Evolutionary conservation across 2,888 invertebrate genomes (phyloP).

Genomic region (Incurvaria masculella): DNA sequence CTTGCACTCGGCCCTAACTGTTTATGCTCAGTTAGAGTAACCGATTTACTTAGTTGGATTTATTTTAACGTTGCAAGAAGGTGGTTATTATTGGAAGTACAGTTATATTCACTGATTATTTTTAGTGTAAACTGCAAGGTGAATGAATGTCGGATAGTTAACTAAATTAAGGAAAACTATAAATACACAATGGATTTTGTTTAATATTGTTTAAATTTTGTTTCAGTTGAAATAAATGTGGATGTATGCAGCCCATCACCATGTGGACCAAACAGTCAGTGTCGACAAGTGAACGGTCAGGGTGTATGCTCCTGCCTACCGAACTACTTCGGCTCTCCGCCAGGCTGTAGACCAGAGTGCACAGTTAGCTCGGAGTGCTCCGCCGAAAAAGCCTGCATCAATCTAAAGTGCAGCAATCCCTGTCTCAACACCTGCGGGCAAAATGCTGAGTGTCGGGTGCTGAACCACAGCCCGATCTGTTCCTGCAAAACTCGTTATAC

Average conservation of each 20-base stretch:
- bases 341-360: slow-evolving; percentile 76
- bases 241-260: slow-evolving; percentile 71
- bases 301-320: slow-evolving; percentile 74
- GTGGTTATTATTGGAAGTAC: too few relatives aligned
- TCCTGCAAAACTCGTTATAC: slow-evolving; percentile 60
- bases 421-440: slow-evolving; percentile 69
- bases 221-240: too few relatives aligned
- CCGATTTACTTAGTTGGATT: too few relatives aligned
- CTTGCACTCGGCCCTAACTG: too few relatives aligned
- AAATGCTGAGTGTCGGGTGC: slow-evolving; percentile 67
- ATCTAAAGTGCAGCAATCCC: slow-evolving; percentile 74
- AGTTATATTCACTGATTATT: too few relatives aligned
- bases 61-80: too few relatives aligned
- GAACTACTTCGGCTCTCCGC: slow-evolving; percentile 69
- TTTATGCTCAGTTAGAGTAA: too few relatives aligned
- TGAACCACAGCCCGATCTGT: slow-evolving; percentile 79
- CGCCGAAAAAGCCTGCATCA: slow-evolving; percentile 67
- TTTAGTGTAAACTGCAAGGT: too few relatives aligned
- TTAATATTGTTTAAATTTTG: neutral
- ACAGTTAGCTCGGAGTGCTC: slow-evolving; percentile 74
- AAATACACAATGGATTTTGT: neutral
- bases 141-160: too few relatives aligned
- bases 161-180: neutral
- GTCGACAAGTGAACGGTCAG: slow-evolving; percentile 65
- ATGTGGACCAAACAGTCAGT: slow-evolving; percentile 74